Base-by-base conservation (phyloP, 2,113 vertebrate species). In the Corvus moneduloides region DNA sequence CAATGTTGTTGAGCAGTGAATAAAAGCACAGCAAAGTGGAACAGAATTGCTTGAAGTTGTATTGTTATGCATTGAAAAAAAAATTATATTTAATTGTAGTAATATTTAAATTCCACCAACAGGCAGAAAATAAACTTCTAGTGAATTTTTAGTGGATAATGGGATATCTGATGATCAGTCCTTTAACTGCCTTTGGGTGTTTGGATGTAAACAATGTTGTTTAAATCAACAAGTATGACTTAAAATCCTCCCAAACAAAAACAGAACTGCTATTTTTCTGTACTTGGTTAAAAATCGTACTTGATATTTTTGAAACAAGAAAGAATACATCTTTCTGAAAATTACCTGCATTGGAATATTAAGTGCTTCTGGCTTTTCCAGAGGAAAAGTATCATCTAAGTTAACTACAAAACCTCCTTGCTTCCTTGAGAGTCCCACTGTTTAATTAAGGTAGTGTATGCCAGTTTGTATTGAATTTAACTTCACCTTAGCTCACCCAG, bases 391-490 rank as follows among this genome's bases (percentile, higher is more conserved):
- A 66, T 83, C 62, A 59, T 94, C 94, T 93, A 76, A 95, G 77
- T 97, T 97, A 96, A 98, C 98, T 96, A 95, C 73, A 91, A 96
- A 93, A 56, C 69, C 43, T 63, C 18, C 61, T 89, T 81, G 10
- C 87, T 94, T 94, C 82, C 75, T 93, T 73, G 54, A 87, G 41
- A 66, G 54, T 48, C 64, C 74, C 43, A 16, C 91, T 77, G 59
- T 81, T 97, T 97, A 94, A 96, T 97, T 91, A 96, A 69, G 80
- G 54, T 90, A 7, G 48, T 62, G 8, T 56, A 84, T 81, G 75
- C 49, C 32, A 20, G 30, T 93, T 91, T 43, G n/a, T 83, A 87
- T 95, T 89, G 85, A 91, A 92, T 43, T 62, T 83, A 73, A 44
- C 56, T 87, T 94, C 93, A 62, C 94, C 85, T 84, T 81, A 33